Percentiles rank a stretch among this genome's conserved stretches.
Evolutionary conservation across 2,797 vertebrate genomes (phyloP).

Genomic region (Crocidura indochinensis): DNA sequence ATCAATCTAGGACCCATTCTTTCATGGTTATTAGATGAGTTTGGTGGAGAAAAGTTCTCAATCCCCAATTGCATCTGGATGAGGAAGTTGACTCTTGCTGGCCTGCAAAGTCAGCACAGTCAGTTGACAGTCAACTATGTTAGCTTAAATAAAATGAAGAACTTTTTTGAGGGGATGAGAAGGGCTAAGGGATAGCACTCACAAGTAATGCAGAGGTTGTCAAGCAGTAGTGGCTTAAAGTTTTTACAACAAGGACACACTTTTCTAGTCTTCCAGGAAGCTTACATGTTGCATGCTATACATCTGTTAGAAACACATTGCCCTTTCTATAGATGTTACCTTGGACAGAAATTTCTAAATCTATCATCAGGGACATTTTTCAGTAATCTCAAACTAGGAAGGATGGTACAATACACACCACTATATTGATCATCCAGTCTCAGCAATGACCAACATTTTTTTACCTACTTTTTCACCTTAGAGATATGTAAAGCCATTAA

Average conservation of each 20-base stretch:
- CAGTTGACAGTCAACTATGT: too few relatives aligned
- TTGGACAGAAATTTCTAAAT: constrained; percentile 26
- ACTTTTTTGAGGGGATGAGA: not conserved
- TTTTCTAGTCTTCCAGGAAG: not conserved
- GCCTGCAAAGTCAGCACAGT: too few relatives aligned
- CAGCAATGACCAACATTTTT: not conserved
- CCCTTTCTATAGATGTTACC: not conserved
- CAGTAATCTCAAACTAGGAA: not conserved
- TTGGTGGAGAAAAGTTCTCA: too few relatives aligned
- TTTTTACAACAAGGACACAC: not conserved
- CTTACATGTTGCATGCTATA: not conserved
- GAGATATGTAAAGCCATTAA: constrained; percentile 37
- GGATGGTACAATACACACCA: not conserved
- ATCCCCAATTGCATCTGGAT: too few relatives aligned
- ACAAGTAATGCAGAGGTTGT: not conserved
- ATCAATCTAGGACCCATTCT: too few relatives aligned
- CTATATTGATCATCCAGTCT: not conserved
- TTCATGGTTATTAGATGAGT: too few relatives aligned
- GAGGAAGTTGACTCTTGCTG: too few relatives aligned
- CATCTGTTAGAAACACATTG: constrained; percentile 5
- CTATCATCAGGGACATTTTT: not conserved
- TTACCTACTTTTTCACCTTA: not conserved
- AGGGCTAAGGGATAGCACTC: too few relatives aligned
- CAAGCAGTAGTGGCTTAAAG: not conserved
- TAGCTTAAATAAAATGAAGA: too few relatives aligned